A percentile compares a stretch with the other conserved stretches of the same genome.
These are phyloP conservation scores for Petrocephalus schoutedeni DNA, from an alignment of 2,797 vertebrate species.

Conservation along the genomic window DNA sequence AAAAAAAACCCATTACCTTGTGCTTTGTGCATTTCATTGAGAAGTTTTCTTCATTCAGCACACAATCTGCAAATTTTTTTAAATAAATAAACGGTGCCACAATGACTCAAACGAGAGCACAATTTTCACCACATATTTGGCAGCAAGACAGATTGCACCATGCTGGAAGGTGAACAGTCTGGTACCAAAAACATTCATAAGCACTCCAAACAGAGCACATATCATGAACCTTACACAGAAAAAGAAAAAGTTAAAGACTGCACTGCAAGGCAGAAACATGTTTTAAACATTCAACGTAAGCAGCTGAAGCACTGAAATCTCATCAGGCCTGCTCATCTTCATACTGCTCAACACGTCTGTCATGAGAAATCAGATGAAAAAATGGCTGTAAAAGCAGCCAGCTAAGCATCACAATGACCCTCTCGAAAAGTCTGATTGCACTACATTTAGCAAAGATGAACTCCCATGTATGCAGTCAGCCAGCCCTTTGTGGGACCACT, in stretches of 20 bases:
- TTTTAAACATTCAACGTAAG: neutral
- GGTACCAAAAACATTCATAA: slow-evolving; percentile 24
- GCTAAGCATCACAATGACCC: neutral
- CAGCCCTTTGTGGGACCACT: slow-evolving; percentile 11
- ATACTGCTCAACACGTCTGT: slow-evolving; percentile 33
- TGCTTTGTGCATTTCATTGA: slow-evolving; percentile 75
- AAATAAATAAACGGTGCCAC: neutral
- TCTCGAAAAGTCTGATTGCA: neutral
- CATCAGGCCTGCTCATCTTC: neutral
- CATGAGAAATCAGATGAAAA: neutral
- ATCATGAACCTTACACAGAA: neutral
- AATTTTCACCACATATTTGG: slow-evolving; percentile 9
- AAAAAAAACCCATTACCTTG: slow-evolving; percentile 53
- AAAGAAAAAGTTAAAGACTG: neutral
- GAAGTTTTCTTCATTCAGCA: slow-evolving; percentile 68
- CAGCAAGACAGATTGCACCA: slow-evolving; percentile 20
- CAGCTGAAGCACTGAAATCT: neutral
- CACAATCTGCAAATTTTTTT: slow-evolving; percentile 55
- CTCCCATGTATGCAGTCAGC: neutral
- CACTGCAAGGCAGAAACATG: neutral
- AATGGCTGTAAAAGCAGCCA: slow-evolving; percentile 21
- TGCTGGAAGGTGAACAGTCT: slow-evolving; percentile 22
- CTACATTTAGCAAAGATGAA: neutral
- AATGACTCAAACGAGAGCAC: neutral
- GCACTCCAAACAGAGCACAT: slow-evolving; percentile 17